phyloP scores from a whole-genome alignment of 2,888 invertebrate species.

The Caenorhabditis panamensis region DNA sequence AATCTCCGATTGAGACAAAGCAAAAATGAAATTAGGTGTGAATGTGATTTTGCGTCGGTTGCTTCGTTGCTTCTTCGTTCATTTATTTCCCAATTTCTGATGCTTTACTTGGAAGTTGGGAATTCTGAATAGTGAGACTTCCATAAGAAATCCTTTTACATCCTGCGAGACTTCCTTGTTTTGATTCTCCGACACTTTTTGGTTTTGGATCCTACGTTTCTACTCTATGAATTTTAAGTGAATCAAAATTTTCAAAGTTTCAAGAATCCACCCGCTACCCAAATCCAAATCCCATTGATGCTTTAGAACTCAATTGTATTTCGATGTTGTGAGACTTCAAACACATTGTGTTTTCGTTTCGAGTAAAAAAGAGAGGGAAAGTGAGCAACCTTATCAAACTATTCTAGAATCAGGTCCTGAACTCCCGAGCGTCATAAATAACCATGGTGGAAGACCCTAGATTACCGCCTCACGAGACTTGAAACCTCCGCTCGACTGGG shows the following conservation, averaged over 20 bases:
- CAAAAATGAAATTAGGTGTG: not conserved
- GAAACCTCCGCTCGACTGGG: too few species aligned
- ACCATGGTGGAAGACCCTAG: too few species aligned
- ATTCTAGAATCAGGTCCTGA: too few species aligned
- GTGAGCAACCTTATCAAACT: too few species aligned
- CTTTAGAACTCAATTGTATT: not conserved
- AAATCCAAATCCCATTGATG: not conserved
- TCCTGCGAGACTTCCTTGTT: not conserved
- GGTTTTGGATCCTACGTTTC: not conserved
- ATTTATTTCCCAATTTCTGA: not conserved
- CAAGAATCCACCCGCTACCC: too few species aligned
- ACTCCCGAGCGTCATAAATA: too few species aligned
- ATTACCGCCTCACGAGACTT: too few species aligned
- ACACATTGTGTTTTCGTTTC: not conserved
- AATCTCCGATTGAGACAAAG: constrained; percentile 21
- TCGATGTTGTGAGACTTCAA: too few species aligned
- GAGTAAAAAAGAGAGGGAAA: too few species aligned
- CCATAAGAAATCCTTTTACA: too few species aligned
- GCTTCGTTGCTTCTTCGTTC: constrained; percentile 3
- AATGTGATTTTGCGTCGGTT: not conserved
- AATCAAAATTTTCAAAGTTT: too few species aligned
- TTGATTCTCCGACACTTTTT: not conserved
- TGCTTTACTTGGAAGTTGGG: constrained; percentile 1
- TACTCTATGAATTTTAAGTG: not conserved
- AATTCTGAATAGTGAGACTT: not conserved